These are phyloP conservation scores for Aphis gossypii DNA, from an alignment of 1,140 invertebrate species.

Conservation along the genomic window DNA sequence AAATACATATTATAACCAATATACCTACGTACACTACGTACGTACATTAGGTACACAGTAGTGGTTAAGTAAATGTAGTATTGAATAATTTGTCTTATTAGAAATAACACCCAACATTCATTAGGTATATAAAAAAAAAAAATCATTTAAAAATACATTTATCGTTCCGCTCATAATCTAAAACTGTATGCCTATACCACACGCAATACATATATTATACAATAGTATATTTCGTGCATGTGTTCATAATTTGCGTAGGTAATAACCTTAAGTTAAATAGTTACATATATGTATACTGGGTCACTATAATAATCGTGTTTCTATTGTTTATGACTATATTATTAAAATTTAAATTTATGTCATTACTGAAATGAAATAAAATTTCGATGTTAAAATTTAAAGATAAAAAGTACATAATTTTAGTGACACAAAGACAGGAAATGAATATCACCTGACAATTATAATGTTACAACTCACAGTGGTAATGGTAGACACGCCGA, in stretches of 20 bases:
- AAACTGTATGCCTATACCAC: not conserved
- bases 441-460: not conserved
- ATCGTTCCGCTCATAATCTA: not conserved
- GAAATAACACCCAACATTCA: not conserved
- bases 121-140: not conserved
- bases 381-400: slow-evolving; percentile 8
- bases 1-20: not conserved
- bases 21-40: too few species aligned
- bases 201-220: not conserved
- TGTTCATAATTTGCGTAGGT: not conserved
- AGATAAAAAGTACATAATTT: slow-evolving; percentile 22
- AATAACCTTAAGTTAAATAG: not conserved
- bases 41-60: not conserved
- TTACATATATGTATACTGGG: not conserved
- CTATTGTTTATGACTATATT: not conserved
- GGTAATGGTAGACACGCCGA: not conserved
- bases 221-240: not conserved
- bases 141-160: not conserved
- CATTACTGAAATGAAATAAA: not conserved
- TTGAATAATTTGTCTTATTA: not conserved
- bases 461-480: not conserved
- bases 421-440: not conserved
- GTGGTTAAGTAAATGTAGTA: not conserved
- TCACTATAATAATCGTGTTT: not conserved
- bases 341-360: not conserved